Conservation (phyloP, 2,113 vertebrate species). For the Labeo rohita region DNA sequence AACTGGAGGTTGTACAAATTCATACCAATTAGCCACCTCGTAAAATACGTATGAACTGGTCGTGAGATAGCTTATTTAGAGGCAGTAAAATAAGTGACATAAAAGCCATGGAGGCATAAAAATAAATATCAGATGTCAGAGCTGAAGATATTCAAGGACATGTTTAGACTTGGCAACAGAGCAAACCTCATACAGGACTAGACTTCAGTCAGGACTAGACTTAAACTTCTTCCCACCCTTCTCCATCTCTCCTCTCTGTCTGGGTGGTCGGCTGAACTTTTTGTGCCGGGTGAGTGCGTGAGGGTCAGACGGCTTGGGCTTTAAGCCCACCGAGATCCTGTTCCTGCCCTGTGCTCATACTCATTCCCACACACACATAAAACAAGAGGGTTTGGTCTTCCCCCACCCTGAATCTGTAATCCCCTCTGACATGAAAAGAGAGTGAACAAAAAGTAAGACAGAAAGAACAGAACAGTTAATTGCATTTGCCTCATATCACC, state of each 20-base stretch:
- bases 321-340: conserved; percentile 33
- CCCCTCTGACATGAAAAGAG: conserved; percentile 58
- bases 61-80: neutral
- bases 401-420: conserved; percentile 60
- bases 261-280: conserved; percentile 35
- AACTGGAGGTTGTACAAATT: too few species aligned
- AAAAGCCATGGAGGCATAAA: neutral
- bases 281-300: conserved; percentile 23
- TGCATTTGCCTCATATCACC: conserved; percentile 55
- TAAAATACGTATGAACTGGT: too few species aligned
- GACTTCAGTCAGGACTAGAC: neutral
- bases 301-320: conserved; percentile 30
- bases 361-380: conserved; percentile 40
- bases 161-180: neutral
- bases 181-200: neutral
- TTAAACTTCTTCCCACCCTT: conserved; percentile 25
- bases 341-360: neutral
- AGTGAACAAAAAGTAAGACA: conserved; percentile 54
- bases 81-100: neutral
- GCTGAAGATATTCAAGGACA: neutral
- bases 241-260: conserved; percentile 35
- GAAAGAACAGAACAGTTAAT: conserved; percentile 63
- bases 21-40: too few species aligned
- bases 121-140: neutral
- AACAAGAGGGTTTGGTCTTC: neutral